Conservation (phyloP, 2,888 invertebrate species). For the Pseudococcus viburni region DNA sequence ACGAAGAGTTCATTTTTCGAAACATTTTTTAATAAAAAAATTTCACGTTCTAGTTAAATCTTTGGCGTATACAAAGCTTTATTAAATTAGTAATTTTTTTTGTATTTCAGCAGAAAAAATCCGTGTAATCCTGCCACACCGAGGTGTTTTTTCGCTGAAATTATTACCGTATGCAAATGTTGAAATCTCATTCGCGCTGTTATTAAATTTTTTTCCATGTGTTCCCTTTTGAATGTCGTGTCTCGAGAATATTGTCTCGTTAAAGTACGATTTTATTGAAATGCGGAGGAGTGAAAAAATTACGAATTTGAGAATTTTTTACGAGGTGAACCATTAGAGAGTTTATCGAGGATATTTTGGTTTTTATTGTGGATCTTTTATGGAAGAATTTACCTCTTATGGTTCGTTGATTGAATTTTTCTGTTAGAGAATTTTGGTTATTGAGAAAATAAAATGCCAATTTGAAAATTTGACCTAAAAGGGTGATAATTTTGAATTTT, state of each 20-base stretch:
- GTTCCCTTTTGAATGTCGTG: not conserved
- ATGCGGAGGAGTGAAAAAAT: not conserved
- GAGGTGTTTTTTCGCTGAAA: not conserved
- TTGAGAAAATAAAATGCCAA: too few relatives aligned
- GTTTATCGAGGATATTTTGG: too few relatives aligned
- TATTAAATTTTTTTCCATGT: conserved; percentile 43
- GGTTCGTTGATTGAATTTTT: too few relatives aligned
- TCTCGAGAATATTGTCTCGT: not conserved
- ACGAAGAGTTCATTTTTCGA: not conserved
- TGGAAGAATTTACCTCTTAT: too few relatives aligned
- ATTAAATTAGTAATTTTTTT: conserved; percentile 35
- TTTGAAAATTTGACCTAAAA: too few relatives aligned
- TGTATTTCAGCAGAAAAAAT: not conserved
- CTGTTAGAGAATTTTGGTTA: too few relatives aligned
- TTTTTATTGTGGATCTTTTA: too few relatives aligned
- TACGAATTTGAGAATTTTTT: not conserved
- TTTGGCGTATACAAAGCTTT: conserved; percentile 4
- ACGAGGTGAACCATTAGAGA: not conserved
- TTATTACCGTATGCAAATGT: conserved; percentile 15
- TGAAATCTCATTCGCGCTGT: conserved; percentile 37
- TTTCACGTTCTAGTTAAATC: not conserved
- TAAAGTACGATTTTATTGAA: not conserved
- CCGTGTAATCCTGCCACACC: not conserved
- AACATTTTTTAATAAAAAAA: conserved; percentile 13
- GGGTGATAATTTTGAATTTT: too few relatives aligned